Base-by-base conservation (phyloP, 2,888 invertebrate genomes). In the Stenichneumon culpator region DNA sequence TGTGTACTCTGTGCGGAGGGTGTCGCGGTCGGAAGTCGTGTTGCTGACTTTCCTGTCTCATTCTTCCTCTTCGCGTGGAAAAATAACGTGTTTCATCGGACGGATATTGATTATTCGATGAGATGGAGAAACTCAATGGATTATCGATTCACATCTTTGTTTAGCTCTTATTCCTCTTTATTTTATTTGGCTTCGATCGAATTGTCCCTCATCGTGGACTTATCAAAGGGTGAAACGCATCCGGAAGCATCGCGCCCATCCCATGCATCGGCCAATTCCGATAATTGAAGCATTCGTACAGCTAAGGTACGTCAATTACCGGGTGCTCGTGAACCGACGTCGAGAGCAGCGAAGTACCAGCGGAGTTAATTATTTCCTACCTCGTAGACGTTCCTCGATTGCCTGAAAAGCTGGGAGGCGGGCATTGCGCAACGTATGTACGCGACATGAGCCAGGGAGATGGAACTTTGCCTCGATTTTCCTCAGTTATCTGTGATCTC, bases 361-460 rank as follows among this genome's bases (percentile, higher is more conserved):
- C 9, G 52, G 9, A 52, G 60, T 63, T 63, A 63, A 63, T 63
- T 63, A 63, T 63, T 63, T 63, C 32, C 60, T 63, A 63, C 60
- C 60, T 28, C 6, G 16, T 28, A 32, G 22, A 25, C 16, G 57
- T 22, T 11, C 11, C 32, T 6, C 60, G 60, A 63, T 63, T 32
- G 25, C 60, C 32, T 16, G 60, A 63, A 32, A 2, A 32, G 60
- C 16, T 1, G 28, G 32, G 9, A 25, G 60, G 60, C 7, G 16
- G 32, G 28, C 28, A 63, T 28, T n/a, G 60, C 32, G 32, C 60
- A 32, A 32, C 60, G 60, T 63, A 32, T 63, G 60, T 63, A 63
- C 14, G 60, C 28, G 60, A 32, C 60, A 32, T 32, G 60, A 16
- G n/a, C 60, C 60, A 0, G 16, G 6, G 32, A n/a, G 25, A 63